These are phyloP conservation scores for Anthonomus grandis DNA, from an alignment of 1,140 invertebrate genomes.

Conservation along the genomic window DNA sequence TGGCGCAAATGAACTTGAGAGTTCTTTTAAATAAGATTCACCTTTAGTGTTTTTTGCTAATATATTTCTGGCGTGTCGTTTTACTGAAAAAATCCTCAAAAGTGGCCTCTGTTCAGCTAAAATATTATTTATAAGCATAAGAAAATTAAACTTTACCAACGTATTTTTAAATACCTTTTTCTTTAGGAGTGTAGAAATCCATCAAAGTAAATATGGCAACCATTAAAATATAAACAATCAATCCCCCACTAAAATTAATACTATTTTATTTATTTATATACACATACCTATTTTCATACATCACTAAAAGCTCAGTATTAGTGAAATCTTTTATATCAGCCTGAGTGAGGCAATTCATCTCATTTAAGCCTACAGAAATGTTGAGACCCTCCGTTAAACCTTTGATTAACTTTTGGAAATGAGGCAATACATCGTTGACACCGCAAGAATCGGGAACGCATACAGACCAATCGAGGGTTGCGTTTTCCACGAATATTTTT, in stretches of 20 bases:
- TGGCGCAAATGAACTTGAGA: too few species aligned
- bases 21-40: background rate
- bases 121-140: too few species aligned
- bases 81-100: slow-evolving; percentile 27
- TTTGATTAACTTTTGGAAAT: slow-evolving; percentile 33
- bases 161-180: too few species aligned
- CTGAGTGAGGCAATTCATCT: slow-evolving; percentile 23
- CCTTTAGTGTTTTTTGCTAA: slow-evolving; percentile 8
- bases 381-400: slow-evolving; percentile 32
- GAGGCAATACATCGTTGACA: slow-evolving; percentile 23
- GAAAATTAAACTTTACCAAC: too few species aligned
- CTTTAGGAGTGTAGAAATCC: slow-evolving; percentile 8
- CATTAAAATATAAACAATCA: slow-evolving; percentile 5
- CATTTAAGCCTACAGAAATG: slow-evolving; percentile 18
- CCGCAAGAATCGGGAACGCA: slow-evolving; percentile 36
- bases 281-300: slow-evolving; percentile 20
- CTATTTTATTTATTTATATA: slow-evolving; percentile 7
- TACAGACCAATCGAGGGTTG: slow-evolving; percentile 31
- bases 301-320: slow-evolving; percentile 14
- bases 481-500: slow-evolving; percentile 20
- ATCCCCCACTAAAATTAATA: slow-evolving; percentile 12
- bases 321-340: slow-evolving; percentile 5
- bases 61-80: slow-evolving; percentile 10
- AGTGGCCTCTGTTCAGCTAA: slow-evolving; percentile 17
- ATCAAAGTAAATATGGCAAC: slow-evolving; percentile 11